Evolutionary conservation across 2,113 vertebrate species (phyloP), one percentile per base, ranked within the genome.

Genomic region (Mus pahari): DNA sequence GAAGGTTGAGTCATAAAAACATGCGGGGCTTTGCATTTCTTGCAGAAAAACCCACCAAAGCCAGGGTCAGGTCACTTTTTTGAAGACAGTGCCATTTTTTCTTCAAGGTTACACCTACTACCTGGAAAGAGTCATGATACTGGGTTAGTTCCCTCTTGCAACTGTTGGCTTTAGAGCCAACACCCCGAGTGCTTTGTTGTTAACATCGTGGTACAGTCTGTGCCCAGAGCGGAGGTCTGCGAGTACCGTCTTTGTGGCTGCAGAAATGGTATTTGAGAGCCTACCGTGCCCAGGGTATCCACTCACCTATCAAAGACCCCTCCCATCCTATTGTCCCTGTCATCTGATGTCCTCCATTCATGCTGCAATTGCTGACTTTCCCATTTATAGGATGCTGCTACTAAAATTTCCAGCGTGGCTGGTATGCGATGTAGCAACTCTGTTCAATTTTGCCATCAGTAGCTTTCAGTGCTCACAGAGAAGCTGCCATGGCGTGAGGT

Each of bases 71-170:
- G 98, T 99, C 98, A 99, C 99, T 99, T 99, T 99, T 99, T 98
- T 99, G 99, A 98, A 99, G 98, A 98, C 98, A 99, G 98, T 99
- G 98, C 99, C 99, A 99, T 98, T 99, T 99, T 99, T 99, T 99
- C 99, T 99, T 99, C 99, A 99, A 98, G 98, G 98, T 99, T 98
- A 99, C 99, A 99, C 99, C 98, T 99, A 99, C 98, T 99, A 98
- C 98, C 99, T 99, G 98, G 98, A 99, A 99, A 98, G 96, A 99
- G 99, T 98, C 98, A 99, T 98, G 98, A 99, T 96, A 99, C 98
- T 98, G 11, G 90, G 98, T 99, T 99, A 99, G 98, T 98, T 98
- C 96, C 97, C 94, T 91, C 96, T 96, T 96, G 96, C 95, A 98
- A 91, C 90, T 81, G 94, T 90, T 97, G 97, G 88, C 94, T 91